Conservation (phyloP, 2,888 invertebrate genomes). For the Chloromyia formosa region DNA sequence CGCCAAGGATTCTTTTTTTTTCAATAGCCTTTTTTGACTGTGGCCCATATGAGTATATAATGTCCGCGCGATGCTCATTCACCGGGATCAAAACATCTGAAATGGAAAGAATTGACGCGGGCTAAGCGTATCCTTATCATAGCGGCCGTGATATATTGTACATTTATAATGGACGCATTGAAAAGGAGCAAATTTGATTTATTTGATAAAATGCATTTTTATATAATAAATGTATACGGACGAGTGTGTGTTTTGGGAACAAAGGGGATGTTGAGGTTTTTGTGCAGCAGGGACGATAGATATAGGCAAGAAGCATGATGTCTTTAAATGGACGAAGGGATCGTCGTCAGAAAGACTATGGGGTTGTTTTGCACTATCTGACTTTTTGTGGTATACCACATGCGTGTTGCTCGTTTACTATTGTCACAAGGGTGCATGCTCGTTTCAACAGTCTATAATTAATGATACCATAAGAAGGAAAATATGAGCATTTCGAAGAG, state of each 20-base stretch:
- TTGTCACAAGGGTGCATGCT: slow-evolving; percentile 27
- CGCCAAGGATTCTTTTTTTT: slow-evolving; percentile 18
- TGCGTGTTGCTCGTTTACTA: slow-evolving; percentile 20
- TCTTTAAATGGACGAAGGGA: slow-evolving; percentile 1
- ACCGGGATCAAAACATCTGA: slow-evolving; percentile 12
- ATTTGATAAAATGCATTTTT: slow-evolving; percentile 42
- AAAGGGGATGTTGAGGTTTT: slow-evolving; percentile 13
- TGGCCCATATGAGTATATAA: slow-evolving; percentile 7
- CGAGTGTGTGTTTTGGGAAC: slow-evolving; percentile 1
- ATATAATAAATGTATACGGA: slow-evolving; percentile 36
- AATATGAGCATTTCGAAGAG: background rate
- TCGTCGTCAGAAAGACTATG: background rate
- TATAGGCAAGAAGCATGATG: slow-evolving; percentile 11
- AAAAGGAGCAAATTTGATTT: slow-evolving; percentile 44
- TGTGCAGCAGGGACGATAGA: background rate
- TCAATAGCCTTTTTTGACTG: background rate
- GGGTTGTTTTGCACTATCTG: background rate
- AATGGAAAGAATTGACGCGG: slow-evolving; percentile 41
- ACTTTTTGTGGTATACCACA: slow-evolving; percentile 35
- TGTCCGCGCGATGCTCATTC: background rate
- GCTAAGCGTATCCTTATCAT: slow-evolving; percentile 42
- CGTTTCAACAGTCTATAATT: slow-evolving; percentile 31
- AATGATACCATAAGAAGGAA: slow-evolving; percentile 32
- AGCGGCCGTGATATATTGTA: slow-evolving; percentile 15
- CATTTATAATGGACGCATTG: slow-evolving; percentile 36